phyloP scores from a whole-genome alignment of 2,113 vertebrate genomes.

The Ursus arctos region DNA sequence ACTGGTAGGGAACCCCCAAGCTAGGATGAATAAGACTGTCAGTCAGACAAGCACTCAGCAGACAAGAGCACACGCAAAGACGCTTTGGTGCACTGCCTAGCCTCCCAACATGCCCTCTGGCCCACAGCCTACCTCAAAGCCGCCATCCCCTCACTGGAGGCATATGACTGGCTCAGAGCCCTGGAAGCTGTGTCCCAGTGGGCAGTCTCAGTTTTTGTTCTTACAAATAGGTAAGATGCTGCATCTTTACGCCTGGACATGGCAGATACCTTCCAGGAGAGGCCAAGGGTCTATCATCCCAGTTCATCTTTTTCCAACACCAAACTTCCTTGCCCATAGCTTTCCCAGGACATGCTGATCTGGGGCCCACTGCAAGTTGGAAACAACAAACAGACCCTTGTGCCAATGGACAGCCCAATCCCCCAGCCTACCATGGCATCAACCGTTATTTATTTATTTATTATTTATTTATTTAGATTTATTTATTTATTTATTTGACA shows the following conservation, averaged over 20 bases:
- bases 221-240: neutral
- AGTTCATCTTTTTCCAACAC: neutral
- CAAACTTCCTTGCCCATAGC: neutral
- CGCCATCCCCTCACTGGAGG: neutral
- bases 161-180: neutral
- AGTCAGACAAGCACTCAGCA: neutral
- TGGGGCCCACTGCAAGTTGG: neutral
- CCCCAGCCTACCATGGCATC: neutral
- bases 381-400: neutral
- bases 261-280: neutral
- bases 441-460: neutral
- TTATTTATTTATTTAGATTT: too few species aligned
- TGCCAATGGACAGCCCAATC: neutral
- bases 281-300: neutral
- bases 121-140: neutral
- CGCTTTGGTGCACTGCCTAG: neutral
- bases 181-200: neutral
- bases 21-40: neutral
- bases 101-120: neutral
- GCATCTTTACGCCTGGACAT: neutral
- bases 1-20: neutral
- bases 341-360: neutral
- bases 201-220: neutral
- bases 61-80: neutral
- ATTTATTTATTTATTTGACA: too few species aligned